A percentile compares a stretch with the other conserved stretches of the same genome.
Evolutionary conservation across 2,797 vertebrate species (phyloP).

Genomic region (Cygnus olor): DNA sequence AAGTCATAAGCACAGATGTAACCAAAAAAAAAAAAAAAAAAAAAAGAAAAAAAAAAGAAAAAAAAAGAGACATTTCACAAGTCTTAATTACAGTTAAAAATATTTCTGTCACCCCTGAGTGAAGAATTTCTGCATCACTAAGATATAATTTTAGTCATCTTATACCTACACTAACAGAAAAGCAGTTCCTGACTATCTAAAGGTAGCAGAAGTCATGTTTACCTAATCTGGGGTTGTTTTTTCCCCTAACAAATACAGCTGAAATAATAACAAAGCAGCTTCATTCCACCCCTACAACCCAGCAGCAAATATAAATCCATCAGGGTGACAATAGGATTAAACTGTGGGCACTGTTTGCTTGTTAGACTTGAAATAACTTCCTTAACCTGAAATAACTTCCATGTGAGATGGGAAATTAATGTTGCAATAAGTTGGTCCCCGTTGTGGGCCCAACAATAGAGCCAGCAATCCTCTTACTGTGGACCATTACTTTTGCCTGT

Average conservation of each 20-base stretch:
- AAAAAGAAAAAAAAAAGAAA: not conserved
- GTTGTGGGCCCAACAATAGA: conserved; percentile 52
- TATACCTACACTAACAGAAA: conserved; percentile 30
- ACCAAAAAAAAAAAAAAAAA: not conserved
- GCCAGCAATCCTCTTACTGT: conserved; percentile 40
- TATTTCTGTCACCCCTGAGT: not conserved
- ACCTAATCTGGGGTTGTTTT: conserved; percentile 23
- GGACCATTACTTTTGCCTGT: conserved; percentile 39
- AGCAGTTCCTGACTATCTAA: conserved; percentile 12
- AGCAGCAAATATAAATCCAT: conserved; percentile 59
- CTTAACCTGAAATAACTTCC: conserved; percentile 49
- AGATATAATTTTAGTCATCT: conserved; percentile 44
- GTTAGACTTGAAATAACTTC: conserved; percentile 58
- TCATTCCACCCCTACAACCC: conserved; percentile 15
- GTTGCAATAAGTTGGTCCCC: conserved; percentile 54
- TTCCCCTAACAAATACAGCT: not conserved
- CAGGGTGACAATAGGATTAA: conserved; percentile 63
- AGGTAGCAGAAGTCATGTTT: conserved; percentile 41
- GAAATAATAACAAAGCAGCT: conserved; percentile 43
- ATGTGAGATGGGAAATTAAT: conserved; percentile 56
- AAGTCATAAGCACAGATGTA: conserved; percentile 17
- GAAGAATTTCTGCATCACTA: conserved; percentile 45
- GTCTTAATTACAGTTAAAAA: conserved; percentile 44
- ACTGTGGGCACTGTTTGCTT: conserved; percentile 13
- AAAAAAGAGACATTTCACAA: conserved; percentile 1